A percentile compares a stretch with the other conserved stretches of the same genome.
These are phyloP conservation scores for Syngnathus floridae DNA, from an alignment of 2,113 vertebrate genomes.

Conservation along the genomic window DNA sequence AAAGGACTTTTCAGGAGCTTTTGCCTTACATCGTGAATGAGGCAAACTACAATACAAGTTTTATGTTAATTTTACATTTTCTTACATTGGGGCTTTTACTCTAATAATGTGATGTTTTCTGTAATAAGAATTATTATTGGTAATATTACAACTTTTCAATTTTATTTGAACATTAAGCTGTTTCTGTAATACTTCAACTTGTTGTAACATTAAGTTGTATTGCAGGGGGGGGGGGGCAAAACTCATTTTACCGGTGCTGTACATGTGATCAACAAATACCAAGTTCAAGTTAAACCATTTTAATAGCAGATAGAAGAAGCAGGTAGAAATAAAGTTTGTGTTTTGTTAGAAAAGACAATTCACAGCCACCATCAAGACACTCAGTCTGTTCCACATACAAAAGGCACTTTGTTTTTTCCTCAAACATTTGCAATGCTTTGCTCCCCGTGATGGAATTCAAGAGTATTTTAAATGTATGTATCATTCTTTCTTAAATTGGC, in stretches of 20 bases:
- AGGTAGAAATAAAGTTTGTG: slow-evolving; percentile 18
- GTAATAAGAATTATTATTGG: no score
- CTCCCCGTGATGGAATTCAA: slow-evolving; percentile 33
- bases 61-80: no score
- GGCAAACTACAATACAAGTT: no score
- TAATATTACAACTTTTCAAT: no score
- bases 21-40: neutral
- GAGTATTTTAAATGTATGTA: slow-evolving; percentile 11
- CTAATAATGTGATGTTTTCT: no score
- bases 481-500: neutral
- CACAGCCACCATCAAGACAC: slow-evolving; percentile 17
- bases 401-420: slow-evolving; percentile 33
- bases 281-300: slow-evolving; percentile 27
- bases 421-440: slow-evolving; percentile 22
- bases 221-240: no score
- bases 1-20: slow-evolving; percentile 40
- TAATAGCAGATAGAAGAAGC: slow-evolving; percentile 46
- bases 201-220: no score
- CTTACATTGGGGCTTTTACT: no score
- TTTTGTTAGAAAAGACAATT: slow-evolving; percentile 23
- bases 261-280: neutral
- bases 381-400: slow-evolving; percentile 25
- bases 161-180: no score
- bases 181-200: no score
- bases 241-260: neutral